These are phyloP conservation scores for Venustaconcha ellipsiformis DNA, from an alignment of 1,140 invertebrate genomes.

Conservation along the genomic window DNA sequence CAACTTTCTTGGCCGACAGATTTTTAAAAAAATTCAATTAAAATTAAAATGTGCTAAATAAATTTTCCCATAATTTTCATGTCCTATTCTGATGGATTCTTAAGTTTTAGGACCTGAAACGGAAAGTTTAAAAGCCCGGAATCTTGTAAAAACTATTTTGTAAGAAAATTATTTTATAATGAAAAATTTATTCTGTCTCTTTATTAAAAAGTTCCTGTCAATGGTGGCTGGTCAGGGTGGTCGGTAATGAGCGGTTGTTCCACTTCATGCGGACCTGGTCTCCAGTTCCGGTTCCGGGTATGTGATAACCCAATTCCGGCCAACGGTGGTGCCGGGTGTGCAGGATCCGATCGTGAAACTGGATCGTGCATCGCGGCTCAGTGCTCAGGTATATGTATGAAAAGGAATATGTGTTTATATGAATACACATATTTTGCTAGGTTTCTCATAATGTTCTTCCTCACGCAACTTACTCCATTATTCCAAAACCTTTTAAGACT, in stretches of 20 bases:
- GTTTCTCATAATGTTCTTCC: not conserved
- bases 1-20: too few species aligned
- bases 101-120: too few species aligned
- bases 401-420: not conserved
- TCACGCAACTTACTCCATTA: not conserved
- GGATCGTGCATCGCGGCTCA: conserved; percentile 19
- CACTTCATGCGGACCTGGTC: conserved; percentile 15
- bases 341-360: conserved; percentile 16
- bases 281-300: conserved; percentile 27
- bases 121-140: too few species aligned
- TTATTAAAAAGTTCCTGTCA: conserved; percentile 13
- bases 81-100: too few species aligned
- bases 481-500: not conserved
- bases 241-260: conserved; percentile 30
- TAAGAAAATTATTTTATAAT: too few species aligned
- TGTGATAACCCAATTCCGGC: conserved; percentile 9
- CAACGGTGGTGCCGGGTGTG: conserved; percentile 8
- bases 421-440: not conserved
- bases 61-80: too few species aligned
- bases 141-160: too few species aligned
- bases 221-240: conserved; percentile 27
- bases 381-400: conserved; percentile 10
- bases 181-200: too few species aligned
- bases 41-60: too few species aligned
- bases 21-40: too few species aligned